Percentiles rank a stretch among this genome's conserved stretches.
Conservation (phyloP, 2,888 invertebrate species). For the Apoda limacodes region DNA sequence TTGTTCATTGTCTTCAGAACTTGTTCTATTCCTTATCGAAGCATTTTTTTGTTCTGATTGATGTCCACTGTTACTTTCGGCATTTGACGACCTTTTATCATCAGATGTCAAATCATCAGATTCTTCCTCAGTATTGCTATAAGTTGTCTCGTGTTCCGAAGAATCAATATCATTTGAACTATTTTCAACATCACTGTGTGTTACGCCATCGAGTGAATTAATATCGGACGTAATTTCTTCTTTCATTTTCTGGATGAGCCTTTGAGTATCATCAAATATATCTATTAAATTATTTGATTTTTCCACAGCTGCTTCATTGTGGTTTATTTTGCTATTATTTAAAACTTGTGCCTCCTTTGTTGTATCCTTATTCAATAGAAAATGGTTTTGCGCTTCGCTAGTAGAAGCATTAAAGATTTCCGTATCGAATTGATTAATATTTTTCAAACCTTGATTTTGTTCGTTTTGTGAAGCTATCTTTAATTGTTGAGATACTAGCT, state of each 20-base stretch:
- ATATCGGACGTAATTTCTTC: conserved; percentile 73
- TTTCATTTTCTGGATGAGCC: conserved; percentile 74
- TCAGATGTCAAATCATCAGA: conserved; percentile 49
- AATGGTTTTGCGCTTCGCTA: conserved; percentile 1
- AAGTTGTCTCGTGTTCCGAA: conserved; percentile 57
- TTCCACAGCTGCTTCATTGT: conserved; percentile 24
- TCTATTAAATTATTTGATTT: conserved; percentile 55
- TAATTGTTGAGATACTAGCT: conserved; percentile 6
- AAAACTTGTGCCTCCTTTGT: conserved; percentile 1
- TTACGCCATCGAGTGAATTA: conserved; percentile 58
- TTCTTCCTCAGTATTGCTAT: conserved; percentile 50
- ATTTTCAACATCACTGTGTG: conserved; percentile 54
- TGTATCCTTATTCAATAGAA: background rate
- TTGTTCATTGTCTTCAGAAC: conserved; percentile 60
- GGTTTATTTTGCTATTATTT: conserved; percentile 1
- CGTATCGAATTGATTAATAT: too few relatives aligned
- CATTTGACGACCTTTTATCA: conserved; percentile 39
- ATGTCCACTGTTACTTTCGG: conserved; percentile 15
- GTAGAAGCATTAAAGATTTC: too few relatives aligned
- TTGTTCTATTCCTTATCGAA: conserved; percentile 33
- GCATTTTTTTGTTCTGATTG: background rate
- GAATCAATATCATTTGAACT: conserved; percentile 36
- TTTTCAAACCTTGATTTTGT: conserved; percentile 6
- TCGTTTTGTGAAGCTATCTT: conserved; percentile 1
- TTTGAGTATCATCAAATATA: conserved; percentile 71